Evolutionary conservation across 2,888 invertebrate species (phyloP).

Genomic region (Nymphalis polychloros): DNA sequence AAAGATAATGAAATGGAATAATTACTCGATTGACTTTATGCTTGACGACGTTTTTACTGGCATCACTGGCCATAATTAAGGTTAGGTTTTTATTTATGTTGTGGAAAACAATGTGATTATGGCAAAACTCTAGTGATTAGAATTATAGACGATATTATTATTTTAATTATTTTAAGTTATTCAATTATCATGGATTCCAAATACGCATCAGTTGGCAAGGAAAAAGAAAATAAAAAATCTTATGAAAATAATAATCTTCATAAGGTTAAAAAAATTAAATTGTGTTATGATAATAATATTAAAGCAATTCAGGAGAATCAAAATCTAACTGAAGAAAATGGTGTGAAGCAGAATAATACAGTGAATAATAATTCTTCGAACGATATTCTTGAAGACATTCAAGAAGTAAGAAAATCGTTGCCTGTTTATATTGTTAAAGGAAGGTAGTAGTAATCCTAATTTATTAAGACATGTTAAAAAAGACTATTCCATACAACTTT

Average conservation of each 20-base stretch:
- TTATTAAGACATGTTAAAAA: neutral
- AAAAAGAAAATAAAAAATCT: slow-evolving; percentile 47
- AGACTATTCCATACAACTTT: neutral
- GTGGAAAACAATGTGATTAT: slow-evolving; percentile 5
- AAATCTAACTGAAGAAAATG: slow-evolving; percentile 23
- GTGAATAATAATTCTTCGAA: slow-evolving; percentile 21
- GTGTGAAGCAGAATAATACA: slow-evolving; percentile 19
- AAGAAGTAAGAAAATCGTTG: slow-evolving; percentile 70
- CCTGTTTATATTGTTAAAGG: slow-evolving; percentile 80
- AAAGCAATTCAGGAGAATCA: slow-evolving; percentile 19
- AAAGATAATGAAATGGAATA: no score
- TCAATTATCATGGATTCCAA: slow-evolving; percentile 70
- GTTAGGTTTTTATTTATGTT: slow-evolving; percentile 23
- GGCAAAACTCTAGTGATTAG: neutral
- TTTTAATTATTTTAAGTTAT: neutral
- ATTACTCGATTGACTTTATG: neutral
- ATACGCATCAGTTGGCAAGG: slow-evolving; percentile 59
- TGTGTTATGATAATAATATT: slow-evolving; percentile 43
- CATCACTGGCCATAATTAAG: neutral
- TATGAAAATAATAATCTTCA: slow-evolving; percentile 41
- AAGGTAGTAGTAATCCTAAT: slow-evolving; percentile 52
- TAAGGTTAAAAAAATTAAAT: slow-evolving; percentile 59
- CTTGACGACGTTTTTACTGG: neutral
- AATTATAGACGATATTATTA: neutral
- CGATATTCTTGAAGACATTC: slow-evolving; percentile 51